Conservation (phyloP, 1,140 invertebrate species). For the Drosophila obscura region DNA sequence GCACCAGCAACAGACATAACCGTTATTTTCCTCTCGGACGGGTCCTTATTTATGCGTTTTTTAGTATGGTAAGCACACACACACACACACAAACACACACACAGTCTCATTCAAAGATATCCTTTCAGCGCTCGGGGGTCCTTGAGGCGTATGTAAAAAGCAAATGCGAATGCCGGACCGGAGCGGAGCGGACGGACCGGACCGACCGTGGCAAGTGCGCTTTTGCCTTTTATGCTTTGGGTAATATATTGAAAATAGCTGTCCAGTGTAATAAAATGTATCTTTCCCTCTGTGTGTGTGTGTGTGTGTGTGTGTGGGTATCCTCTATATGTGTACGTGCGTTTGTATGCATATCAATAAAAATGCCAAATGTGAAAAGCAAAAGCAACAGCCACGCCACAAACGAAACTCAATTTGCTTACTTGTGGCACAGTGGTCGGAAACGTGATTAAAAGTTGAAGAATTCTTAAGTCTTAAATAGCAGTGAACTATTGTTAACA, state of each 20-base stretch:
- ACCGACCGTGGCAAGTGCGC: conserved; percentile 43
- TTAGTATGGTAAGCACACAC: conserved; percentile 75
- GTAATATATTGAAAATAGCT: conserved; percentile 82
- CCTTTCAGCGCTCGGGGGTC: conserved; percentile 48
- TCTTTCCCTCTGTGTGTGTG: conserved; percentile 29
- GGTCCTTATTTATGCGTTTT: conserved; percentile 79
- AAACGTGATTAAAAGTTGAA: neutral
- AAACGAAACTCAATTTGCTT: conserved; percentile 74
- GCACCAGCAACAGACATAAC: conserved; percentile 54
- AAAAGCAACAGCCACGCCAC: conserved; percentile 35
- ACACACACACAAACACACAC: conserved; percentile 25
- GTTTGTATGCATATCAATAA: conserved; percentile 76
- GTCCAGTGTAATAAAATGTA: conserved; percentile 78
- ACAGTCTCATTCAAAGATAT: conserved; percentile 40
- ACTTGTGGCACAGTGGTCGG: conserved; percentile 41
- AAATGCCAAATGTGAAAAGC: conserved; percentile 73
- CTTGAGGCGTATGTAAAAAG: conserved; percentile 61
- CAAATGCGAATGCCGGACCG: conserved; percentile 6
- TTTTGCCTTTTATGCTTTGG: conserved; percentile 70
- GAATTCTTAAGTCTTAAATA: no score
- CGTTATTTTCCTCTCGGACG: conserved; percentile 71
- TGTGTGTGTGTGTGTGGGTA: conserved; percentile 9
- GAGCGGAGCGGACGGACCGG: neutral
- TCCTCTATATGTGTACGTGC: conserved; percentile 25
- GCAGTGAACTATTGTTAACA: no score